Evolutionary conservation across 2,888 invertebrate species (phyloP), one percentile per base, ranked within the genome.

Genomic region (Acronicta alni): DNA sequence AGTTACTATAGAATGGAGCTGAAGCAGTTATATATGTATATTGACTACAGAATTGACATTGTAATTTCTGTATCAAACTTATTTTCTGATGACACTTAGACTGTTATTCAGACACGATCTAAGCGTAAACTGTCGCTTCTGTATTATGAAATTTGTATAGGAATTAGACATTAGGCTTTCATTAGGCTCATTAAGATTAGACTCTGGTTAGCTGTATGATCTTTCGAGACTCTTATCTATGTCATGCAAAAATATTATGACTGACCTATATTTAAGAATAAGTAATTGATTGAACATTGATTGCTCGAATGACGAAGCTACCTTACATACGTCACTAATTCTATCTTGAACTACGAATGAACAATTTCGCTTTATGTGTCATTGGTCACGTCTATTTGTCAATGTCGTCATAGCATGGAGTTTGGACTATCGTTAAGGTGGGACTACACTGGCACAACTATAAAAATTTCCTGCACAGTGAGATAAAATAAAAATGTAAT

Each of bases 191-290:
- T n/a, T n/a, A n/a, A n/a, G n/a, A n/a, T n/a, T n/a, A n/a, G n/a
- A n/a, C n/a, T n/a, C n/a, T n/a, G n/a, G n/a, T n/a, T n/a, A n/a
- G n/a, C n/a, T n/a, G n/a, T n/a, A n/a, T n/a, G n/a, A n/a, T n/a
- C n/a, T n/a, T n/a, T n/a, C n/a, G n/a, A 32, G 32, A 14, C 6
- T 35, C n/a, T n/a, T 32, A 4, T n/a, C 35, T 35, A 35, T 35
- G n/a, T n/a, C 42, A 20, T 3, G 42, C 18, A 30, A 45, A 37
- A 37, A 20, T 23, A 14, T 20, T 18, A 15, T 17, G 20, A 15
- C 56, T 30, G 66, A 65, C 66, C 66, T 57, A 71, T 57, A 71
- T 57, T 57, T 65, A 30, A n/a, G n/a, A 23, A 48, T 18, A 3
- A 51, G 12, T 20, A 32, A 47, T 18, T 55, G 44, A 70, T 64